Base-by-base conservation (phyloP, 2,888 invertebrate genomes). In the Danaus chrysippus region DNA sequence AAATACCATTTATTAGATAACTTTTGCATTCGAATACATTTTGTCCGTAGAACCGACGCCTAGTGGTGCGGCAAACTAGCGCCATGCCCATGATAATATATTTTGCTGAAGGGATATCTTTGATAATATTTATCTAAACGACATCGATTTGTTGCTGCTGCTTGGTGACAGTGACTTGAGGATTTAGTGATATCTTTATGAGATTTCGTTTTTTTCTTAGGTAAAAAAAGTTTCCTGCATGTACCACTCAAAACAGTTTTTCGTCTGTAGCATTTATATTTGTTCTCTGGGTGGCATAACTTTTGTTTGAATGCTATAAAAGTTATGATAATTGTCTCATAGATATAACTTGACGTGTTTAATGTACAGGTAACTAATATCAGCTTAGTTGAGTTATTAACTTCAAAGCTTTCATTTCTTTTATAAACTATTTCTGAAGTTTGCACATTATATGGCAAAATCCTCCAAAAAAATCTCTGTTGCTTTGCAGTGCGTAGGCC, bases 31-130 rank as follows among this genome's bases (percentile, higher is more conserved):
- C 17, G 62, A 61, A 61, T 61, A 63, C 55, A 42, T 42, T 63
- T 58, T 63, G 68, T 68, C 72, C 70, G 69, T 73, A 70, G 62
- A 68, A 64, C 64, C 63, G 61, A 55, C 68, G 74, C 67, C 70
- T 71, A 74, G 67, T 74, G 71, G 68, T 72, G 73, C 76, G 74
- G 71, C 64, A 73, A 78, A 75, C 73, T 71, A 70, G 69, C 61
- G 54, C 64, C 63, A 60, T 67, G 65, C 64, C 65, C 64, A 72
- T 72, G 74, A 73, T 71, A 73, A 80, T 77, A 78, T 76, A 79
- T 81, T 76, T 78, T 65, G 67, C 68, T 68, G 73, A 75, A 76
- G 70, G 74, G 76, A 77, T 76, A 75, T 72, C 70, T 70, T 68
- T 68, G 73, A 74, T 76, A 73, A 74, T 73, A 73, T 76, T 75